These are phyloP conservation scores for Phengaris alcon DNA, from an alignment of 2,888 invertebrate genomes.

Conservation along the genomic window DNA sequence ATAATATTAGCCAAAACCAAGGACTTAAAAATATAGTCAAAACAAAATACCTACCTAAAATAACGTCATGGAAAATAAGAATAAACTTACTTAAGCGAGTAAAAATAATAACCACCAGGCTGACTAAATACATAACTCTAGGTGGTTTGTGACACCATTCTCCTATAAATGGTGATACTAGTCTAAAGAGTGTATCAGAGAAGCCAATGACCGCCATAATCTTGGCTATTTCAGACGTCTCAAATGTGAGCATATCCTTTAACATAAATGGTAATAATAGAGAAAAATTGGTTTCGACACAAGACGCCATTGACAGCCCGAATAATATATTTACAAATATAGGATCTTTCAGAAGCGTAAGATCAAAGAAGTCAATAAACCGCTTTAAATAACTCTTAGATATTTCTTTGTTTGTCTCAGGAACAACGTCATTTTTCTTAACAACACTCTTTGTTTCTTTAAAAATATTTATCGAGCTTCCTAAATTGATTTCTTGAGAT, in stretches of 20 bases:
- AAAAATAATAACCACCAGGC: slow-evolving; percentile 79
- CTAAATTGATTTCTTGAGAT: slow-evolving; percentile 78
- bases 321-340: slow-evolving; percentile 83
- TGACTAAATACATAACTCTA: slow-evolving; percentile 82
- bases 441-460: slow-evolving; percentile 51
- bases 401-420: slow-evolving; percentile 43
- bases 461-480: slow-evolving; percentile 81
- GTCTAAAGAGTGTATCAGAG: slow-evolving; percentile 80
- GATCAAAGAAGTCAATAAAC: slow-evolving; percentile 80
- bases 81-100: slow-evolving; percentile 81
- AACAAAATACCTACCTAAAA: too few relatives aligned
- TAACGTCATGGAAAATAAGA: background rate
- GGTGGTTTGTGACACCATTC: slow-evolving; percentile 81
- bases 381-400: slow-evolving; percentile 49
- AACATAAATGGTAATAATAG: slow-evolving; percentile 83
- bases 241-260: slow-evolving; percentile 79
- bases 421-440: slow-evolving; percentile 47
- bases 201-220: slow-evolving; percentile 82
- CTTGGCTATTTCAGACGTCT: slow-evolving; percentile 79
- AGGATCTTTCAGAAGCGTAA: slow-evolving; percentile 82
- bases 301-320: slow-evolving; percentile 83
- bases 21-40: too few relatives aligned
- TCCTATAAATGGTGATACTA: slow-evolving; percentile 83
- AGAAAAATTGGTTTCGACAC: slow-evolving; percentile 85
- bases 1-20: too few relatives aligned